These are phyloP conservation scores for Protodeltote pygarga DNA, from an alignment of 2,888 invertebrate genomes.

Conservation along the genomic window DNA sequence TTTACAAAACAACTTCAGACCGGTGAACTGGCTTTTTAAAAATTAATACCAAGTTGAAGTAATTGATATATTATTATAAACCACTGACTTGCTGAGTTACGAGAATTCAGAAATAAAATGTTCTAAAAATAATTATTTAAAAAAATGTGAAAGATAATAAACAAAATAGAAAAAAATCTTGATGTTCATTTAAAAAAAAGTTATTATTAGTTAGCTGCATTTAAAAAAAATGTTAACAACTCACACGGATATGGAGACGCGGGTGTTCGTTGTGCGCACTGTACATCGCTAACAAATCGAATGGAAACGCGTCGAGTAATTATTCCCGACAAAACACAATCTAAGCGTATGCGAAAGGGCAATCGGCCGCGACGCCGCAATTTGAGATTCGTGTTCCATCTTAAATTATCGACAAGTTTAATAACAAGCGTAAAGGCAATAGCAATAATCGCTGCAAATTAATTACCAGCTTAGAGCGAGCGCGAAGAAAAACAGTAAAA, in stretches of 20 bases:
- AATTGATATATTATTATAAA: too few species aligned
- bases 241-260: conserved; percentile 70
- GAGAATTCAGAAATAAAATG: not conserved
- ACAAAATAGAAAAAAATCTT: too few species aligned
- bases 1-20: conserved; percentile 34
- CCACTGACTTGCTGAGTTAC: too few species aligned
- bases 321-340: conserved; percentile 71
- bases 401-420: conserved; percentile 85
- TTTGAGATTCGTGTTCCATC: conserved; percentile 81
- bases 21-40: conserved; percentile 16
- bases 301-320: conserved; percentile 69
- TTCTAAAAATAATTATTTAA: not conserved
- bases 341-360: conserved; percentile 71
- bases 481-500: conserved; percentile 77
- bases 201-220: too few species aligned
- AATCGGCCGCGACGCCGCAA: conserved; percentile 79
- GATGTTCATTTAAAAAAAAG: too few species aligned
- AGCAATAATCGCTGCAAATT: conserved; percentile 81
- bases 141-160: too few species aligned
- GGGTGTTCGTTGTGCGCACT: conserved; percentile 64
- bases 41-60: too few species aligned
- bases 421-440: conserved; percentile 81
- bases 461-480: conserved; percentile 73
- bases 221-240: conserved; percentile 47
- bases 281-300: conserved; percentile 74